Percentiles rank a stretch among this genome's conserved stretches.
Conservation (phyloP, 2,797 vertebrate species). For the Urosaurus nigricauda region DNA sequence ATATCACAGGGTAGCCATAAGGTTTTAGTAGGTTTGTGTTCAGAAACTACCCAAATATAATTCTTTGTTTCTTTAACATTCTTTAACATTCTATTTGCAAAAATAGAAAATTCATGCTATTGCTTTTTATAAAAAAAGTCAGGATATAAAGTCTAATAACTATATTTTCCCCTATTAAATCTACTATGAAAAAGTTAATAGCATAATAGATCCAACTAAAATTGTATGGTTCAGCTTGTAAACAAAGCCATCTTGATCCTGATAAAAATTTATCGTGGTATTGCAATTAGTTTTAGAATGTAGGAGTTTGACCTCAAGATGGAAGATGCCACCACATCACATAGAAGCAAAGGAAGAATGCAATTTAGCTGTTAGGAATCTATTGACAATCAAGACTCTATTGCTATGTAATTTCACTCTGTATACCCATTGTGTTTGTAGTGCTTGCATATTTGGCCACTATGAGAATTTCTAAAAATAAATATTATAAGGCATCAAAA, state of each 20-base stretch:
- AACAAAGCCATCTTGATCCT: neutral
- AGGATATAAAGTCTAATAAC: too few relatives aligned
- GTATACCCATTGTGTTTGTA: neutral
- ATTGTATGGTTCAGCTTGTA: too few relatives aligned
- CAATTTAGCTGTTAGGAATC: neutral
- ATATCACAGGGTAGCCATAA: too few relatives aligned
- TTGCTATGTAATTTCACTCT: neutral
- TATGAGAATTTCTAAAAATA: neutral
- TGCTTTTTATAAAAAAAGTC: too few relatives aligned
- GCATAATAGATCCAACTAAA: neutral
- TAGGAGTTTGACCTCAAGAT: neutral
- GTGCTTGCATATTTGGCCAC: neutral
- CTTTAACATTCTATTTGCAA: too few relatives aligned
- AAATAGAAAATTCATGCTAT: too few relatives aligned
- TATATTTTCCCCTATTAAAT: too few relatives aligned
- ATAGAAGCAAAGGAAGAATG: neutral
- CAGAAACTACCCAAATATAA: too few relatives aligned
- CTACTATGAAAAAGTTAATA: too few relatives aligned
- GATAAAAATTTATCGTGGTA: neutral
- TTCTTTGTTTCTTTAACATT: too few relatives aligned
- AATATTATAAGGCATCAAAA: neutral
- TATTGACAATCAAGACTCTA: neutral
- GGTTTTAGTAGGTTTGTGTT: too few relatives aligned
- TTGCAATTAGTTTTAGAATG: neutral
- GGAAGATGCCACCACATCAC: neutral